Conservation (phyloP, 2,113 vertebrate genomes). For the Machaerirhynchus nigripectus region DNA sequence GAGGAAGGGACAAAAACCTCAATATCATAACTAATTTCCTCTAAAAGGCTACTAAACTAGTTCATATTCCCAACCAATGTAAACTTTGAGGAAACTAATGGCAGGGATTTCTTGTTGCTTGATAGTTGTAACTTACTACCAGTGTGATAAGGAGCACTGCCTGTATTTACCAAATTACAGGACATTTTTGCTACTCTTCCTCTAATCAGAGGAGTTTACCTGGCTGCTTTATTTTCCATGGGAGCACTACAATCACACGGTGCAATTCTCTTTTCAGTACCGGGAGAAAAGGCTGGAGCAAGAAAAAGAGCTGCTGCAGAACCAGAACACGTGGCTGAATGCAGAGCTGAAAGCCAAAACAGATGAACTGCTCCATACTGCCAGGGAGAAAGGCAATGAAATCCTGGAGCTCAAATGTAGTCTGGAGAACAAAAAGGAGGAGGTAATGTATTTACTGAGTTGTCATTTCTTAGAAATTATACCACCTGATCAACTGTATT, state of each 20-base stretch:
- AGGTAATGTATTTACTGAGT: slow-evolving; percentile 70
- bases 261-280: slow-evolving; percentile 72
- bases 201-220: background rate
- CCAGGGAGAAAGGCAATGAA: slow-evolving; percentile 89
- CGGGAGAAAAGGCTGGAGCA: slow-evolving; percentile 94
- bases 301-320: slow-evolving; percentile 89
- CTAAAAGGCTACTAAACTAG: background rate
- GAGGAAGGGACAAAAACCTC: background rate
- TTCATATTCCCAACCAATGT: background rate
- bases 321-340: slow-evolving; percentile 89
- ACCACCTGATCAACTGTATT: background rate
- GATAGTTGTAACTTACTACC: background rate
- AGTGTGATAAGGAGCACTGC: background rate
- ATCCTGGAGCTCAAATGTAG: slow-evolving; percentile 90
- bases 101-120: background rate
- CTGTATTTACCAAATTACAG: background rate
- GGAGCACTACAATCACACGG: background rate
- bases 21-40: background rate
- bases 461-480: background rate
- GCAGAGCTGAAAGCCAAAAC: slow-evolving; percentile 90
- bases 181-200: background rate
- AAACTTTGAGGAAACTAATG: background rate
- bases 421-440: slow-evolving; percentile 91
- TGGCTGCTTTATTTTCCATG: background rate
- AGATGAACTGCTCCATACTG: slow-evolving; percentile 87